phyloP scores from a whole-genome alignment of 92 coral and sea anemone species.

The Actinernus sp. region DNA sequence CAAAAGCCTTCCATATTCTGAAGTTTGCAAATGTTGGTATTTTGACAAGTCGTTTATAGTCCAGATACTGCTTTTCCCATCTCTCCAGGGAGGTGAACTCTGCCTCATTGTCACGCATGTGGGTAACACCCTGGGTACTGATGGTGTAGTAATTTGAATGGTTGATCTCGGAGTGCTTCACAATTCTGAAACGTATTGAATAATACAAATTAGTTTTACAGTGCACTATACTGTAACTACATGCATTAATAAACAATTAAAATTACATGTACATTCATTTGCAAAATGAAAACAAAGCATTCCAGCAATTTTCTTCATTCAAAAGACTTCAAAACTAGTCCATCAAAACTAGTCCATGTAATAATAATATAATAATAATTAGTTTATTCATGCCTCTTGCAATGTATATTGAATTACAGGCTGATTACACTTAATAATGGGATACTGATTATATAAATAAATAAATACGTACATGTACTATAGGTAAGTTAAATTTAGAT shows the following conservation, averaged over 20 bases:
- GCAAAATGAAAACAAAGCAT: background rate
- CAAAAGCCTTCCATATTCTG: constrained; percentile 99
- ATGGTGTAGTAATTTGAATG: constrained; percentile 94
- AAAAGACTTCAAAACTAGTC: too few relatives aligned
- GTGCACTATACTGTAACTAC: background rate
- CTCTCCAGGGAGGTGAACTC: constrained; percentile 93
- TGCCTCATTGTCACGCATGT: constrained; percentile 80
- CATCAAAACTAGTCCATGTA: background rate
- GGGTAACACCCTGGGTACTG: constrained; percentile 91
- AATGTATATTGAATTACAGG: too few relatives aligned
- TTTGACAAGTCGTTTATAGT: constrained; percentile 85
- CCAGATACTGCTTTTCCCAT: constrained; percentile 91
- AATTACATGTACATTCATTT: background rate
- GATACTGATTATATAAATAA: too few relatives aligned
- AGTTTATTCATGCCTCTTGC: too few relatives aligned
- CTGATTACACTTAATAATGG: too few relatives aligned
- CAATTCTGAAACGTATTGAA: too few relatives aligned
- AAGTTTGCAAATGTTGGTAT: constrained; percentile 96
- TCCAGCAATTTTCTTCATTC: too few relatives aligned
- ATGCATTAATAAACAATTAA: background rate
- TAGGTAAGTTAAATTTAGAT: too few relatives aligned
- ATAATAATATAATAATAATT: too few relatives aligned
- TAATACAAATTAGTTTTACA: background rate
- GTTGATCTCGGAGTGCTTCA: constrained; percentile 89
- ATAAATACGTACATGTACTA: too few relatives aligned